Evolutionary conservation across 1,140 invertebrate genomes (phyloP).

Genomic region (Asbolus verrucosus): DNA sequence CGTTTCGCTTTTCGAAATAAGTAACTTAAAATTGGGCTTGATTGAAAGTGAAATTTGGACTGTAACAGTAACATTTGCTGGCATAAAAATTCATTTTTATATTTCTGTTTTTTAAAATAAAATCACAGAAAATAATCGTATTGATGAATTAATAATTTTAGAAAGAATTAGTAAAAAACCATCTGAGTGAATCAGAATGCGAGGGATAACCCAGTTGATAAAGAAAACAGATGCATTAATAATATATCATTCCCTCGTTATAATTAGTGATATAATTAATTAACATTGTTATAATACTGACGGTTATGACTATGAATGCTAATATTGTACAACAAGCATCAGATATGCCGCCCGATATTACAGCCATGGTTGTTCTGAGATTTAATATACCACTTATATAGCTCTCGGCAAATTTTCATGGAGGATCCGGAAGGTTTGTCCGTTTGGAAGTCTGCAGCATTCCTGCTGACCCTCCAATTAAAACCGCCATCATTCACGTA

Average conservation of each 20-base stretch:
- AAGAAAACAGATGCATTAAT: slow-evolving; percentile 14
- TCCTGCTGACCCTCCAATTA: neutral
- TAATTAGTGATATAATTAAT: slow-evolving; percentile 62
- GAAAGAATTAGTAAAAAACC: no score
- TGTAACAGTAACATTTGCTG: no score
- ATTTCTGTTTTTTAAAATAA: no score
- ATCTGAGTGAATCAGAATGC: no score
- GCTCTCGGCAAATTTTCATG: slow-evolving; percentile 51
- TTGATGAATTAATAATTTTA: no score
- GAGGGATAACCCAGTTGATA: neutral
- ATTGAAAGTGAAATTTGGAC: no score
- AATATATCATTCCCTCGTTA: slow-evolving; percentile 49
- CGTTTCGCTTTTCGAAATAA: no score
- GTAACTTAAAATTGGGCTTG: no score
- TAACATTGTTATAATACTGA: slow-evolving; percentile 63
- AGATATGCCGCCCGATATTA: slow-evolving; percentile 48
- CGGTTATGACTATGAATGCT: slow-evolving; percentile 62
- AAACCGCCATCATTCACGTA: neutral
- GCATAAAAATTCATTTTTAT: no score
- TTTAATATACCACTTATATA: slow-evolving; percentile 61
- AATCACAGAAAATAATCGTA: no score
- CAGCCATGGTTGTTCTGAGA: slow-evolving; percentile 52
- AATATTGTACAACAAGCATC: slow-evolving; percentile 60
- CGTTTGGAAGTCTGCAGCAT: slow-evolving; percentile 18
- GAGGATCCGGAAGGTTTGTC: slow-evolving; percentile 48